A percentile compares a stretch with the other conserved stretches of the same genome.
phyloP scores from a whole-genome alignment of 2,888 invertebrate species.

The Lottia gigantea region DNA sequence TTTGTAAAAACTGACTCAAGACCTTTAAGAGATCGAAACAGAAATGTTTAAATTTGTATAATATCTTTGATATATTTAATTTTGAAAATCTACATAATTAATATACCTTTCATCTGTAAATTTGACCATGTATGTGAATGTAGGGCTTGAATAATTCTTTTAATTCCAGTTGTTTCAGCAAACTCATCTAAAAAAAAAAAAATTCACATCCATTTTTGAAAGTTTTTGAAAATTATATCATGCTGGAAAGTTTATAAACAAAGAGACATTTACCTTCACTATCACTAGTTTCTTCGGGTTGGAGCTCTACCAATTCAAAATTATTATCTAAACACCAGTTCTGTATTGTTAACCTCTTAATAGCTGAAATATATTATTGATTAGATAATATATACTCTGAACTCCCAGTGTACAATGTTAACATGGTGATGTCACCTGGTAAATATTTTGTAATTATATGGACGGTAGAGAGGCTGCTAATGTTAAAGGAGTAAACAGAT shows the following conservation, averaged over 20 bases:
- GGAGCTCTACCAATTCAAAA: conserved; percentile 78
- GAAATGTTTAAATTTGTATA: no score
- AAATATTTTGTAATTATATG: no score
- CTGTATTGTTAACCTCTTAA: conserved; percentile 45
- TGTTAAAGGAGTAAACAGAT: no score
- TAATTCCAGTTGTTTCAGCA: conserved; percentile 75
- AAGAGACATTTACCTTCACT: conserved; percentile 56
- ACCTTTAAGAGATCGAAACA: no score
- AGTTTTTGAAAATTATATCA: no score
- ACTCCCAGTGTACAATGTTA: no score
- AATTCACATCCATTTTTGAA: conserved; percentile 2
- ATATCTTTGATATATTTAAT: no score
- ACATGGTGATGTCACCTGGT: no score
- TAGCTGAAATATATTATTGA: conserved; percentile 43
- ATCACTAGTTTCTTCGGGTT: conserved; percentile 70
- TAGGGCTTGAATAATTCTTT: conserved; percentile 77
- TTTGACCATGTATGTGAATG: conserved; percentile 81
- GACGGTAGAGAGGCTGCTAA: no score
- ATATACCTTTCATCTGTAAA: conserved; percentile 74
- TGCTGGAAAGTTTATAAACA: no score
- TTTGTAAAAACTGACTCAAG: no score
- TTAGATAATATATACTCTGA: no score
- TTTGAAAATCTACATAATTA: neutral
- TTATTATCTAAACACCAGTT: conserved; percentile 78
- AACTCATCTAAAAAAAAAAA: conserved; percentile 67